Percentiles rank a stretch among this genome's conserved stretches.
phyloP scores from a whole-genome alignment of 1,140 invertebrate genomes.

The Drosophila sechellia region DNA sequence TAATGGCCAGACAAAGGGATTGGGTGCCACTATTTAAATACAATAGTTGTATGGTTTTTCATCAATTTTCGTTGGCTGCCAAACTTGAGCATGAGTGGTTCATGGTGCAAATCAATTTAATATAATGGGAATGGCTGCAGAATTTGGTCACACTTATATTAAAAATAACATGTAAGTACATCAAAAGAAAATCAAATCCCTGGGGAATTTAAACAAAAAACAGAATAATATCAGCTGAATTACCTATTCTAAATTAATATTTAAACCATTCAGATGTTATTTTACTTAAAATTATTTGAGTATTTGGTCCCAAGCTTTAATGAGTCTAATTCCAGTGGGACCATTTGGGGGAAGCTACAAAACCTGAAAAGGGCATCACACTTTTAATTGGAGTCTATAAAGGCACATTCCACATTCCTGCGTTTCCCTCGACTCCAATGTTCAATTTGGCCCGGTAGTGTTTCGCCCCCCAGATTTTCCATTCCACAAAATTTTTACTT shows the following conservation, averaged over 20 bases:
- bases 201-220: too few relatives aligned
- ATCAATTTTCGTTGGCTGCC: constrained; percentile 41
- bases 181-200: too few relatives aligned
- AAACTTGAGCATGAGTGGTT: constrained; percentile 9
- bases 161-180: too few relatives aligned
- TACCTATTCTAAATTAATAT: too few relatives aligned
- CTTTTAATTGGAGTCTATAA: constrained; percentile 27
- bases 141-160: too few relatives aligned
- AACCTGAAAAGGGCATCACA: background rate
- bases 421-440: background rate
- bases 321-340: background rate
- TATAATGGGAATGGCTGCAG: background rate
- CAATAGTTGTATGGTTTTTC: constrained; percentile 65
- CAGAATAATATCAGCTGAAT: too few relatives aligned
- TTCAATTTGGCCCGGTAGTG: constrained; percentile 1
- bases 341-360: background rate
- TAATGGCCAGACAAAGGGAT: constrained; percentile 9
- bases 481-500: constrained; percentile 20
- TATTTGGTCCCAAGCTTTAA: too few relatives aligned
- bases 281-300: too few relatives aligned
- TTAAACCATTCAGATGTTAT: too few relatives aligned
- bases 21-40: constrained; percentile 48
- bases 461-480: background rate
- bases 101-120: background rate
- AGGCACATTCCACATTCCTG: constrained; percentile 17